These are phyloP conservation scores for Oconnorella tubifera DNA, from an alignment of 2,888 invertebrate species.

Conservation along the genomic window DNA sequence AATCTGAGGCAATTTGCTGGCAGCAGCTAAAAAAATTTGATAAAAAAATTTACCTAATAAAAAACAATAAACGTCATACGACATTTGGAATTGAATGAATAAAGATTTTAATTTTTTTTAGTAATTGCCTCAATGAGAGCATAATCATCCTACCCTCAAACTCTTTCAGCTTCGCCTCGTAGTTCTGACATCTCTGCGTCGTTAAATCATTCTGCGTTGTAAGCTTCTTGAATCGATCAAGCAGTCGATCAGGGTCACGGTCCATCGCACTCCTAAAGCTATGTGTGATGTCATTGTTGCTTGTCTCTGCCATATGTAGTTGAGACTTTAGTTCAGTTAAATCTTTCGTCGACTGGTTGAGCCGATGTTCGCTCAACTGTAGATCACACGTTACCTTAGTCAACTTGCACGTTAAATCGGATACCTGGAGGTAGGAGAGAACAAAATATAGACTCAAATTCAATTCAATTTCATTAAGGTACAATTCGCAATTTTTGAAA, in stretches of 20 bases:
- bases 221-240: slow-evolving; percentile 7
- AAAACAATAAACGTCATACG: too few species aligned
- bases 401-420: not conserved
- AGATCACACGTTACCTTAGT: slow-evolving; percentile 5
- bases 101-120: too few species aligned
- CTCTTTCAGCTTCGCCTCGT: slow-evolving; percentile 9
- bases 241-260: slow-evolving; percentile 2
- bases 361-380: slow-evolving; percentile 5
- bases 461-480: too few species aligned
- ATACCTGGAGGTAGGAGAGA: too few species aligned
- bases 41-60: too few species aligned
- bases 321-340: not conserved
- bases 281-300: too few species aligned
- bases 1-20: not conserved
- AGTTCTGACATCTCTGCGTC: slow-evolving; percentile 10
- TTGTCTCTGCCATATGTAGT: not conserved
- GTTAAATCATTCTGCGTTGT: slow-evolving; percentile 7
- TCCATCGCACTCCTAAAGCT: not conserved
- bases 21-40: not conserved
- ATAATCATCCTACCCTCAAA: not conserved
- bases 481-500: too few species aligned
- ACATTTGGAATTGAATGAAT: too few species aligned
- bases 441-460: too few species aligned
- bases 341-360: slow-evolving; percentile 3
- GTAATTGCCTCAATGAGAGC: too few species aligned